A percentile compares a stretch with the other conserved stretches of the same genome.
Conservation (phyloP, 2,888 invertebrate genomes). For the Megamerina dolium region DNA sequence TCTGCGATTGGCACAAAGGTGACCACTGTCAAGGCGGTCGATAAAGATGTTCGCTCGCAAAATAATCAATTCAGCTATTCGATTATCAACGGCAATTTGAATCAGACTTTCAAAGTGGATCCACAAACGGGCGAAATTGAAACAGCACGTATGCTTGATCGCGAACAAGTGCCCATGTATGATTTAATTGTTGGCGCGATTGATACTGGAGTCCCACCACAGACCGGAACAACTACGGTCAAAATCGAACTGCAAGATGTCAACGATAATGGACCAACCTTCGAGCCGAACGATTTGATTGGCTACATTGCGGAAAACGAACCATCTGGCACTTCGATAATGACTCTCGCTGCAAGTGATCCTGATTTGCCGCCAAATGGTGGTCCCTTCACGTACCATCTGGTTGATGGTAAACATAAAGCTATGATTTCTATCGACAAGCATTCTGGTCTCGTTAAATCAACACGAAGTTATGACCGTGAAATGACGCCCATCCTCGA, state of each 20-base stretch:
- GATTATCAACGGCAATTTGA: constrained; percentile 75
- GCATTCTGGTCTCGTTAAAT: constrained; percentile 73
- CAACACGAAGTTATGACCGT: constrained; percentile 74
- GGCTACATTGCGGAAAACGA: constrained; percentile 84
- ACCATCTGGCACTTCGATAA: constrained; percentile 73
- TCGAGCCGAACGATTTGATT: constrained; percentile 63
- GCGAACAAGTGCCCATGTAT: constrained; percentile 72
- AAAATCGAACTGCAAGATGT: constrained; percentile 75
- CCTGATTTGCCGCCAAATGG: constrained; percentile 86
- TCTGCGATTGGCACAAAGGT: constrained; percentile 68
- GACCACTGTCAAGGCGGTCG: constrained; percentile 74
- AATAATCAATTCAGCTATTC: constrained; percentile 91
- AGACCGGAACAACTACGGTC: constrained; percentile 84
- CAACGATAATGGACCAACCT: constrained; percentile 89
- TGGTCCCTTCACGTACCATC: constrained; percentile 77
- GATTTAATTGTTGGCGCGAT: constrained; percentile 78
- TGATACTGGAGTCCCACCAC: constrained; percentile 81
- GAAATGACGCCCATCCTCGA: constrained; percentile 71
- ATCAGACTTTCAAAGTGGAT: constrained; percentile 82
- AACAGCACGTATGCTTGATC: constrained; percentile 68
- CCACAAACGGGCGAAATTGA: constrained; percentile 79
- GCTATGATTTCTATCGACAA: constrained; percentile 70
- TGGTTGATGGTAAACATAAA: constrained; percentile 73
- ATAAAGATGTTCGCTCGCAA: constrained; percentile 84
- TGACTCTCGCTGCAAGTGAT: constrained; percentile 81